These are phyloP conservation scores for Pseudopodoces humilis DNA, from an alignment of 2,113 vertebrate genomes.

Conservation along the genomic window DNA sequence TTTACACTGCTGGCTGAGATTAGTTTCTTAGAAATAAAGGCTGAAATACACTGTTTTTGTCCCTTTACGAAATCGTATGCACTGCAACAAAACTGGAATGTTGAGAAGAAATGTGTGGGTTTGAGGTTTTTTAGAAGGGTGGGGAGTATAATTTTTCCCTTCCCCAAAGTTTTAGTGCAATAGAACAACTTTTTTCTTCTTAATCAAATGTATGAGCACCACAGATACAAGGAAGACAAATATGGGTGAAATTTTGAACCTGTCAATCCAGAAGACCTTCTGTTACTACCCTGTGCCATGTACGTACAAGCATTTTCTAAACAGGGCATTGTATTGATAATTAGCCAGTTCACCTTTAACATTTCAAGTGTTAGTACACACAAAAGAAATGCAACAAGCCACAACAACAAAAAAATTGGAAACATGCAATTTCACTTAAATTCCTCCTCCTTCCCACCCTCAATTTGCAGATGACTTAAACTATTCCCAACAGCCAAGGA, in stretches of 20 bases:
- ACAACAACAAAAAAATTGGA: conserved; percentile 62
- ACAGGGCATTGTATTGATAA: background rate
- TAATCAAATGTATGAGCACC: background rate
- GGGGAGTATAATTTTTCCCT: background rate
- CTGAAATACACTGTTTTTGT: background rate
- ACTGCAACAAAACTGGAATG: background rate
- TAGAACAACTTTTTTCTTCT: background rate
- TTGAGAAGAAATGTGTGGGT: background rate
- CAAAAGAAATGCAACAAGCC: conserved; percentile 73
- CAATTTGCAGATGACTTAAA: conserved; percentile 34
- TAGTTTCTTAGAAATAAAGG: background rate
- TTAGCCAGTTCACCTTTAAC: conserved; percentile 42
- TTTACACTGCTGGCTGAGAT: background rate
- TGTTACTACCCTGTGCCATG: background rate
- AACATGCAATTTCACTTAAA: conserved; percentile 74
- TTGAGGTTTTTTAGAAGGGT: background rate
- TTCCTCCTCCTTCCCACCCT: conserved; percentile 59
- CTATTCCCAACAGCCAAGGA: conserved; percentile 53
- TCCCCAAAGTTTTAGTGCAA: background rate
- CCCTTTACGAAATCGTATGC: background rate
- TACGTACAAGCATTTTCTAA: background rate
- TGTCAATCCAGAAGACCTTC: conserved; percentile 28
- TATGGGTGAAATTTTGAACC: background rate
- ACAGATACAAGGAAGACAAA: background rate
- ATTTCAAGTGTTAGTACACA: conserved; percentile 74